Conservation (phyloP, 2,113 vertebrate species). For the Melanostigma gelatinosum region DNA sequence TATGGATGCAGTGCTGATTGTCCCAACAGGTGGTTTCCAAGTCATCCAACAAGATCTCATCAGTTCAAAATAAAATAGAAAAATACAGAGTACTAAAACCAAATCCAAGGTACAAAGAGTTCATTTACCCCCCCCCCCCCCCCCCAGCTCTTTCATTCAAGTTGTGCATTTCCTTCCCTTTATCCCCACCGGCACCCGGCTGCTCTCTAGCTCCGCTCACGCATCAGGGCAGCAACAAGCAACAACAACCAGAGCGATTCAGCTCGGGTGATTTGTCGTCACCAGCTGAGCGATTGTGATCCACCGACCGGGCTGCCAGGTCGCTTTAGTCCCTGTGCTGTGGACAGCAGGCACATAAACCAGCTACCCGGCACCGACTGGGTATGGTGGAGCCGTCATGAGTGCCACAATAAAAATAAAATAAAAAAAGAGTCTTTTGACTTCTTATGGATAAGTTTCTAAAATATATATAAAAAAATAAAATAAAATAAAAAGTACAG, state of each 20-base stretch:
- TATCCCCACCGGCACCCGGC: background rate
- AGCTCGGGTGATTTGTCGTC: conserved; percentile 7
- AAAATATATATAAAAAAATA: background rate
- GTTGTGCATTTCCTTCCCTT: conserved; percentile 27
- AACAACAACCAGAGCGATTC: background rate
- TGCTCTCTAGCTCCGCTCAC: background rate
- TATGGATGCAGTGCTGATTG: conserved; percentile 57
- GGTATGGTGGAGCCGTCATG: background rate
- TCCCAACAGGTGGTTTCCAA: conserved; percentile 33
- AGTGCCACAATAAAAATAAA: conserved; percentile 9
- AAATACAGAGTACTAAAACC: conserved; percentile 23
- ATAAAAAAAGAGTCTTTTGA: background rate
- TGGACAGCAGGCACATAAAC: background rate
- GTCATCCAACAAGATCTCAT: conserved; percentile 26
- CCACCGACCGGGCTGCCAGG: background rate
- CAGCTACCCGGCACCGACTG: background rate
- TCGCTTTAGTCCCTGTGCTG: background rate
- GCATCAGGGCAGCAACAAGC: background rate
- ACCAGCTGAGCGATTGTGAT: conserved; percentile 5
- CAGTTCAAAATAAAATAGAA: conserved; percentile 8
- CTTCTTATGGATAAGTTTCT: conserved; percentile 10
- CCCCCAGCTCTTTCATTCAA: background rate
- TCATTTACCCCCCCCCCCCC: background rate
- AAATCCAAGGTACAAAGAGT: conserved; percentile 43
- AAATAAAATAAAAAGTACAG: too few species aligned